phyloP scores from a whole-genome alignment of 2,797 vertebrate species.

The Leptodactylus fallax region DNA sequence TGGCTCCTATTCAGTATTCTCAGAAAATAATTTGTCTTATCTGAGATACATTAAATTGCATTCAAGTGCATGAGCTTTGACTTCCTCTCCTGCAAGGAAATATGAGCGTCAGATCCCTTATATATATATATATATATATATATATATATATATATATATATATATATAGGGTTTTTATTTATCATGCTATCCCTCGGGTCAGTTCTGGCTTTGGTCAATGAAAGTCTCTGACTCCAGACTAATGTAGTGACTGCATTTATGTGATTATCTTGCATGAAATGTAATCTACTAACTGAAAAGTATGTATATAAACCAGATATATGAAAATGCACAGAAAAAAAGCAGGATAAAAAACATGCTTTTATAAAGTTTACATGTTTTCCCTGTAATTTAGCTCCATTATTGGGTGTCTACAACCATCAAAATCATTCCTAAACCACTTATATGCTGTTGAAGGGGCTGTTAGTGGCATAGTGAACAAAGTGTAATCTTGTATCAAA shows the following conservation, averaged over 20 bases:
- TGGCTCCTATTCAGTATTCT: slow-evolving; percentile 1
- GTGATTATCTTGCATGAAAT: not conserved
- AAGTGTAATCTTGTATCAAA: too few species aligned
- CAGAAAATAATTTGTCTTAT: slow-evolving; percentile 35
- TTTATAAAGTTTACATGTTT: not conserved
- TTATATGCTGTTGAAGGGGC: too few species aligned
- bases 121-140: not conserved
- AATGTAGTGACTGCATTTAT: not conserved
- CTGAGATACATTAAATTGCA: slow-evolving; percentile 23
- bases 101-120: not conserved
- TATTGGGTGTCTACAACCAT: too few species aligned
- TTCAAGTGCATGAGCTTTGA: slow-evolving; percentile 10
- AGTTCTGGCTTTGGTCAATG: not conserved
- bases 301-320: not conserved
- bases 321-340: not conserved
- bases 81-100: not conserved
- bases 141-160: not conserved
- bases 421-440: too few species aligned
- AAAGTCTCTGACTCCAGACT: not conserved
- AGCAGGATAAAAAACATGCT: not conserved
- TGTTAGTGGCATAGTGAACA: too few species aligned
- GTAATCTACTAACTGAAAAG: not conserved
- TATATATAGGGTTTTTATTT: not conserved
- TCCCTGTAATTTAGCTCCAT: not conserved
- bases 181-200: not conserved